These are phyloP conservation scores for Strigamia maritima DNA, from an alignment of 2,888 invertebrate genomes.

Conservation along the genomic window DNA sequence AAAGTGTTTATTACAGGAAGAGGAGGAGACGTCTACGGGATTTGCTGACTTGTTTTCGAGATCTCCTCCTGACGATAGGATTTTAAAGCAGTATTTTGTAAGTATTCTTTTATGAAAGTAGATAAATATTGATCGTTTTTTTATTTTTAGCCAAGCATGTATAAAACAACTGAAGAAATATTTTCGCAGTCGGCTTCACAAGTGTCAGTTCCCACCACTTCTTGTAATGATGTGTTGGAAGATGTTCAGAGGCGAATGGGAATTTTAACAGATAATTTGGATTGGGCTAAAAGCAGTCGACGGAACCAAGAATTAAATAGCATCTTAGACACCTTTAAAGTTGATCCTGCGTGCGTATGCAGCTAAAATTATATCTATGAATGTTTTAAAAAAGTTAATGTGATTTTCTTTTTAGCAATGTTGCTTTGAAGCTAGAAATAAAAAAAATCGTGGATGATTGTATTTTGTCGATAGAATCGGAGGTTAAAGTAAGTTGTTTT, in stretches of 20 bases:
- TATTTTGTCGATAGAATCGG: not conserved
- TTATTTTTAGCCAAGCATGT: not conserved
- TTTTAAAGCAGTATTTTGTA: conserved; percentile 1
- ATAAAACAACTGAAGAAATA: conserved; percentile 1
- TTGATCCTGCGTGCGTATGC: not conserved
- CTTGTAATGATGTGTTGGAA: not conserved
- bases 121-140: not conserved
- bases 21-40: not conserved
- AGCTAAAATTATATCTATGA: not conserved
- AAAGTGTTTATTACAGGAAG: not conserved
- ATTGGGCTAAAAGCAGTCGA: not conserved
- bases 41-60: not conserved
- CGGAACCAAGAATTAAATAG: not conserved
- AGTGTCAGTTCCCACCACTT: not conserved
- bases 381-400: not conserved
- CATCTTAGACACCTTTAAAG: not conserved
- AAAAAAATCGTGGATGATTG: not conserved
- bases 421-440: not conserved
- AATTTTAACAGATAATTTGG: not conserved
- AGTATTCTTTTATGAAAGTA: not conserved
- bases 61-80: not conserved
- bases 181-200: not conserved
- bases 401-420: not conserved
- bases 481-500: not conserved
- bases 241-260: not conserved